These are phyloP conservation scores for Chironomus tepperi DNA, from an alignment of 1,140 invertebrate genomes.

Conservation along the genomic window DNA sequence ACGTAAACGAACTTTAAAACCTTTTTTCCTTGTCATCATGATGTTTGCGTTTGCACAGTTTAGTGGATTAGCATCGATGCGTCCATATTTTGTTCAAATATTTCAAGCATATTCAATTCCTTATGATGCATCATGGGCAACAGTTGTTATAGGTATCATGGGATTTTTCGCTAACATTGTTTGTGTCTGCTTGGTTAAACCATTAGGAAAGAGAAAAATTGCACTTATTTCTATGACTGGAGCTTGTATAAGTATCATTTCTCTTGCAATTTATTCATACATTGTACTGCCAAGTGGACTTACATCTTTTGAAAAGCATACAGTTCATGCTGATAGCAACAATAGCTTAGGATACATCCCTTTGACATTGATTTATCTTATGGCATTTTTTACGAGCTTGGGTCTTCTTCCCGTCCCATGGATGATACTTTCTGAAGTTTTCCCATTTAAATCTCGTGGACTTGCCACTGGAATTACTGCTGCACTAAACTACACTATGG, in stretches of 20 bases:
- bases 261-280: slow-evolving; percentile 19
- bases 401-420: slow-evolving; percentile 38
- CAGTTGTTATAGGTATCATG: slow-evolving; percentile 32
- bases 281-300: slow-evolving; percentile 14
- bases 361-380: slow-evolving; percentile 27
- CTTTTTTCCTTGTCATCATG: slow-evolving; percentile 41
- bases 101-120: slow-evolving; percentile 43
- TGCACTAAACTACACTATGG: slow-evolving; percentile 49
- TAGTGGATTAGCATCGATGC: slow-evolving; percentile 25
- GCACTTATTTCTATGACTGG: slow-evolving; percentile 44
- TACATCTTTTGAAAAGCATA: slow-evolving; percentile 24
- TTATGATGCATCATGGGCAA: slow-evolving; percentile 40
- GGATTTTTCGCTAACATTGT: slow-evolving; percentile 24
- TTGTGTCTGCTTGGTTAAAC: slow-evolving; percentile 32
- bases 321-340: not conserved
- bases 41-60: slow-evolving; percentile 42
- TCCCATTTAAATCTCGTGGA: slow-evolving; percentile 41
- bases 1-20: slow-evolving; percentile 43
- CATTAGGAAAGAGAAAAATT: slow-evolving; percentile 37
- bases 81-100: slow-evolving; percentile 43
- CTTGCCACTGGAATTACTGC: slow-evolving; percentile 48
- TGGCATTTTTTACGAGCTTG: slow-evolving; percentile 26
- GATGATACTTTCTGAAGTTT: slow-evolving; percentile 45
- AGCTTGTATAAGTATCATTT: slow-evolving; percentile 18
- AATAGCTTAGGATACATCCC: slow-evolving; percentile 26